Percentiles rank a stretch among this genome's conserved stretches.
These are phyloP conservation scores for Felis catus DNA, from an alignment of 2,113 vertebrate species.

Conservation along the genomic window DNA sequence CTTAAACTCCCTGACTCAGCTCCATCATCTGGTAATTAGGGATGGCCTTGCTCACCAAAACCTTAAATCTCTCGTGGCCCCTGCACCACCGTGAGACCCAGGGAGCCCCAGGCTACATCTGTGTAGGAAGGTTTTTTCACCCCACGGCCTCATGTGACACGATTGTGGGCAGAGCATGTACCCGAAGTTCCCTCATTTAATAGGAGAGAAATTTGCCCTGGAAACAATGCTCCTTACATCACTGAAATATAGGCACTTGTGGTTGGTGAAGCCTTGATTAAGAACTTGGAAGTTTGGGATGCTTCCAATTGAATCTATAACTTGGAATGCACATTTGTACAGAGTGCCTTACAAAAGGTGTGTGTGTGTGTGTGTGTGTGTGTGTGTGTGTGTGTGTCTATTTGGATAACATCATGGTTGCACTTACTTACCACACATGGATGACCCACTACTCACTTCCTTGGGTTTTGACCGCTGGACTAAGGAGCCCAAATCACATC, in stretches of 20 bases:
- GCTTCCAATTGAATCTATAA: neutral
- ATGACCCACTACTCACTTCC: neutral
- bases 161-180: neutral
- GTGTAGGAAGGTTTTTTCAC: neutral
- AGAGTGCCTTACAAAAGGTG: neutral
- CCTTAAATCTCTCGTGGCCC: neutral
- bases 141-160: neutral
- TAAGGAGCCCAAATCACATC: neutral
- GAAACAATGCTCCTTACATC: neutral
- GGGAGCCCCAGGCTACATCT: neutral
- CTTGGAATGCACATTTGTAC: neutral
- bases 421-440: rapidly evolving
- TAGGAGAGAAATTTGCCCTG: neutral
- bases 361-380: neutral
- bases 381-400: neutral
- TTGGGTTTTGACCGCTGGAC: neutral
- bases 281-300: neutral
- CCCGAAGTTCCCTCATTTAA: neutral
- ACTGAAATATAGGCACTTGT: neutral
- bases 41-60: neutral
- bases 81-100: neutral
- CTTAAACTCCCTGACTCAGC: neutral
- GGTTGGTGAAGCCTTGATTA: neutral
- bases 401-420: no score
- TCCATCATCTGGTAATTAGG: neutral